These are phyloP conservation scores for Indri indri DNA, from an alignment of 2,113 vertebrate species.

Conservation along the genomic window DNA sequence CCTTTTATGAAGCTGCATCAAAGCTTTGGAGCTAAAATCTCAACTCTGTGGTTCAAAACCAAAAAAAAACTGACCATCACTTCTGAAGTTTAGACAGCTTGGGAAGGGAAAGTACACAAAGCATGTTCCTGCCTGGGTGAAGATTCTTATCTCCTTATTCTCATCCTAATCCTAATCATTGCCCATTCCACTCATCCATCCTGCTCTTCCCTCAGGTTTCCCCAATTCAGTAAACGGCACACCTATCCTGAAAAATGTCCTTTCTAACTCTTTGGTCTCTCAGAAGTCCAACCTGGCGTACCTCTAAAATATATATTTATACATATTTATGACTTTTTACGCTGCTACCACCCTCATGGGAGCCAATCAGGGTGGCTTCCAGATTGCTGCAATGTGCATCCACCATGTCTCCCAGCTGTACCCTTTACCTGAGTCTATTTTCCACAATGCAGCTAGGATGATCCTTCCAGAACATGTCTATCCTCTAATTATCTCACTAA, in stretches of 20 bases:
- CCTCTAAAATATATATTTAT: not conserved
- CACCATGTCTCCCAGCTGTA: not conserved
- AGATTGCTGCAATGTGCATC: not conserved
- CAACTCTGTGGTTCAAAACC: not conserved
- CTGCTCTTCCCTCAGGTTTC: not conserved
- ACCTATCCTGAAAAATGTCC: not conserved
- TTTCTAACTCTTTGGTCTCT: not conserved
- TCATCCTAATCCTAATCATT: no score
- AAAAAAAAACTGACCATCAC: not conserved
- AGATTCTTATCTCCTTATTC: not conserved
- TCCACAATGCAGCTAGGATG: not conserved
- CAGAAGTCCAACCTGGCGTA: not conserved
- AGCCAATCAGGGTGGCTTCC: not conserved
- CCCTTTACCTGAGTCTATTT: not conserved
- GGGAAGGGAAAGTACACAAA: not conserved
- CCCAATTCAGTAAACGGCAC: not conserved
- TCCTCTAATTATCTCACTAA: not conserved
- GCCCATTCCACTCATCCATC: fast-evolving
- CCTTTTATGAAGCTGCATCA: not conserved
- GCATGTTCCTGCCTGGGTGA: not conserved
- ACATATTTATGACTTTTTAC: not conserved
- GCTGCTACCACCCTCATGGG: not conserved
- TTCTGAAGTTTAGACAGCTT: not conserved
- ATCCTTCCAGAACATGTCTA: not conserved
- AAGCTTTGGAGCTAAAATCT: not conserved